Base-by-base conservation (phyloP, 2,888 invertebrate species). In the Tenthredo amoena region DNA sequence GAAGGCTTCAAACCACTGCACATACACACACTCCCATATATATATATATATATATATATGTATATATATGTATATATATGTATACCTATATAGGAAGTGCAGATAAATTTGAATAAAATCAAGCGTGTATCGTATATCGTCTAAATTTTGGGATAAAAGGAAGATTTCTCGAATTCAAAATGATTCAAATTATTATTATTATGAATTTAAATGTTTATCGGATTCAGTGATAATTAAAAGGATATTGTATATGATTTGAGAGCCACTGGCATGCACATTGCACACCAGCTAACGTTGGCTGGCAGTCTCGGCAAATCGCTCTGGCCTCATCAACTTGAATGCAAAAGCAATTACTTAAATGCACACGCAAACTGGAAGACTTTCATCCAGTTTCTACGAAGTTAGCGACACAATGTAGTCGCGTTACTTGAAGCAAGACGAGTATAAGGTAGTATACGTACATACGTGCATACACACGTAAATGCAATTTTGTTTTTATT, bases 311-410 rank as follows among this genome's bases (percentile, higher is more conserved):
- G 31, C 50, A 31, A 77, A 50, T 77, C 76, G 50, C 9, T 77
- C 76, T 50, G 31, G 47, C 76, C 47, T 77, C 50, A 55, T 77
- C 76, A 77, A 77, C 43, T 77, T 77, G 76, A 77, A 77, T 77
- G 76, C 76, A 77, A 77, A 50, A 77, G 76, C 50, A 77, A 77
- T 77, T 77, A 77, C 76, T 77, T 77, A 77, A 77, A 77, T 77
- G 50, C 50, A 77, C 76, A 77, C 47, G 76, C 50, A 77, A 77
- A 77, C 76, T 77, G 47, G 31, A 77, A 77, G 76, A 77, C 47
- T 47, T 74, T 43, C 31, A 74, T 74, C 40, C 18, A 18, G 12
- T 74, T 43, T 40, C 47, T 50, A 77, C 76, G 18, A 31, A 77
- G 72, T 74, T 77, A 77, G 72, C 40, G 72, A 74, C 72, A 74